Conservation (phyloP, 2,888 invertebrate species). For the Apomyelois bistriatella region DNA sequence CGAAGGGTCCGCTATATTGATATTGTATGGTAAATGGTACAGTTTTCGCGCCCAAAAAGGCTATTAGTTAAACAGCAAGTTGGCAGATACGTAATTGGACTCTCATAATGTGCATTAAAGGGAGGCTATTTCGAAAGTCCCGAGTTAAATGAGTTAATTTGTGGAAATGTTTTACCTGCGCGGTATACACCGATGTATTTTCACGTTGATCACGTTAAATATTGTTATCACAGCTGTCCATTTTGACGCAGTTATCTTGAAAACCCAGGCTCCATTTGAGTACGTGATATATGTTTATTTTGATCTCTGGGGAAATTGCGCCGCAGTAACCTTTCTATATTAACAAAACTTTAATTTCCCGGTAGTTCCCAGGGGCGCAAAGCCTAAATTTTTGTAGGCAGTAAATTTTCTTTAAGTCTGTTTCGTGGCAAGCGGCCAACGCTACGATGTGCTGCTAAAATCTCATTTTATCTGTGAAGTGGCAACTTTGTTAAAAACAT, state of each 20-base stretch:
- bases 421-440: slow-evolving; percentile 61
- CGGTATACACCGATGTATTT: slow-evolving; percentile 25
- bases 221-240: slow-evolving; percentile 37
- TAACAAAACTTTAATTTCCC: slow-evolving; percentile 66
- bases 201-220: slow-evolving; percentile 27
- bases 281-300: slow-evolving; percentile 49
- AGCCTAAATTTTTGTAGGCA: slow-evolving; percentile 57
- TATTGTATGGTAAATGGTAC: slow-evolving; percentile 11
- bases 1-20: slow-evolving; percentile 10
- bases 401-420: slow-evolving; percentile 66
- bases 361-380: slow-evolving; percentile 37
- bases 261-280: slow-evolving; percentile 34
- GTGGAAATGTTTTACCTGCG: slow-evolving; percentile 21
- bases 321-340: slow-evolving; percentile 53
- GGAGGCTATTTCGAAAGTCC: slow-evolving; percentile 32
- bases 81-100: slow-evolving; percentile 30
- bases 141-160: slow-evolving; percentile 35
- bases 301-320: slow-evolving; percentile 55
- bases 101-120: slow-evolving; percentile 33
- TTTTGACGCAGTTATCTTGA: slow-evolving; percentile 29
- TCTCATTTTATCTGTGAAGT: slow-evolving; percentile 42
- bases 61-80: slow-evolving; percentile 23
- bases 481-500: slow-evolving; percentile 43
- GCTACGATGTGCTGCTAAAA: slow-evolving; percentile 49
- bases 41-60: slow-evolving; percentile 15